These are phyloP conservation scores for Limnodromus scolopaceus DNA, from an alignment of 2,797 vertebrate species.

Conservation along the genomic window DNA sequence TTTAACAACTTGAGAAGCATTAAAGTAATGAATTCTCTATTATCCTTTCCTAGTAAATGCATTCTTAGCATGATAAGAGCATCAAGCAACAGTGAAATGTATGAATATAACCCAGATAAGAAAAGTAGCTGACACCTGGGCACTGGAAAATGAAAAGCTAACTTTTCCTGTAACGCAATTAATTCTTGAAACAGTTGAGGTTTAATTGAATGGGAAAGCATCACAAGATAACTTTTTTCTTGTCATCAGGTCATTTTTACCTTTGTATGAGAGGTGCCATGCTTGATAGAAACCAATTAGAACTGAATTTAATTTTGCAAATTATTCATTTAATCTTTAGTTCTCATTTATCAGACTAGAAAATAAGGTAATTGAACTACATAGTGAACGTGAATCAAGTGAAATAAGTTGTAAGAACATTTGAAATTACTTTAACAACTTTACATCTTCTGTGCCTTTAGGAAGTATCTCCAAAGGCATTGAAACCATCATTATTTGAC, in stretches of 20 bases:
- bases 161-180: conserved; percentile 46
- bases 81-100: conserved; percentile 44
- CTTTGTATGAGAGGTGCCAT: conserved; percentile 34
- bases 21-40: conserved; percentile 48
- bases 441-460: neutral
- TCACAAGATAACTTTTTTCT: conserved; percentile 51
- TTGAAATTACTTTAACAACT: neutral
- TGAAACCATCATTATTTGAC: neutral
- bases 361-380: conserved; percentile 62
- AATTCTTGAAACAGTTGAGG: conserved; percentile 61
- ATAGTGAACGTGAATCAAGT: conserved; percentile 24
- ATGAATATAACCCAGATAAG: conserved; percentile 47
- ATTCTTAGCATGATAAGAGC: neutral
- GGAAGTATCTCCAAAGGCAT: neutral
- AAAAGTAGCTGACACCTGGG: conserved; percentile 13
- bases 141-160: conserved; percentile 35
- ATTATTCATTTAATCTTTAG: conserved; percentile 66
- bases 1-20: conserved; percentile 46
- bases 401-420: conserved; percentile 12
- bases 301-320: conserved; percentile 69
- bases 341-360: conserved; percentile 55
- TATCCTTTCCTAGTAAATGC: conserved; percentile 30
- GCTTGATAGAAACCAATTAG: conserved; percentile 61
- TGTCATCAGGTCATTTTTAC: conserved; percentile 56
- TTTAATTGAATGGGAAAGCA: conserved; percentile 60